Base-by-base conservation (phyloP, 2,888 invertebrate genomes). In the Troides aeacus region DNA sequence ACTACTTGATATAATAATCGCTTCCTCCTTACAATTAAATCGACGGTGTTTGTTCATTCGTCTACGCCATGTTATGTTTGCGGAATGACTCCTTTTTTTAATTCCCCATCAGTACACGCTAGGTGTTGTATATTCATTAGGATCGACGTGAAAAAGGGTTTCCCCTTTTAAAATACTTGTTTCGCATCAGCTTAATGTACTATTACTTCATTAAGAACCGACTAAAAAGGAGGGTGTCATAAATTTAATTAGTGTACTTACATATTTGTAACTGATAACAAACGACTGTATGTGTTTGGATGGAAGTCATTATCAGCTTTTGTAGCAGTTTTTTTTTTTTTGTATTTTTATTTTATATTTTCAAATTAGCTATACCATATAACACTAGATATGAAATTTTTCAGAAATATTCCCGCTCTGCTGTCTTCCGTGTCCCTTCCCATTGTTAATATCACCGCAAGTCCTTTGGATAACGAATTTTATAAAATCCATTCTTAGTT, bases 31-130 rank as follows among this genome's bases (percentile, higher is more conserved):
- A 12, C 75, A 15, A 71, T 72, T 77, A 75, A 69, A 15, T 15
- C 23, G 71, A 74, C 61, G 1, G 17, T 67, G 17, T 68, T 69
- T 70, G 64, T 73, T 75, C 78, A 78, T 78, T 76, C 75, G 75
- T 81, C 75, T 78, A 76, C 77, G 78, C 79, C 79, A 77, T 78
- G 80, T 80, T 80, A 79, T 79, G 82, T 81, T 80, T 78, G 79
- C 76, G 75, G 75, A 81, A 80, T 79, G 78, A 76, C 77, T 81
- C 80, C 80, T 82, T 81, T 75, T 81, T 77, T 80, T 77, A 76
- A 78, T 78, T 77, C 77, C 73, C 75, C 77, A 72, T 70, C 76
- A 73, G 76, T 73, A 75, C 77, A 78, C 75, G 77, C 76, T 75
- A 77, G 78, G 79, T 78, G 78, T 79, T 78, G 77, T 79, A 75